Conservation (phyloP, 37 sponge, comb jelly and placozoan genomes). For the Aplysina aerophoba region DNA sequence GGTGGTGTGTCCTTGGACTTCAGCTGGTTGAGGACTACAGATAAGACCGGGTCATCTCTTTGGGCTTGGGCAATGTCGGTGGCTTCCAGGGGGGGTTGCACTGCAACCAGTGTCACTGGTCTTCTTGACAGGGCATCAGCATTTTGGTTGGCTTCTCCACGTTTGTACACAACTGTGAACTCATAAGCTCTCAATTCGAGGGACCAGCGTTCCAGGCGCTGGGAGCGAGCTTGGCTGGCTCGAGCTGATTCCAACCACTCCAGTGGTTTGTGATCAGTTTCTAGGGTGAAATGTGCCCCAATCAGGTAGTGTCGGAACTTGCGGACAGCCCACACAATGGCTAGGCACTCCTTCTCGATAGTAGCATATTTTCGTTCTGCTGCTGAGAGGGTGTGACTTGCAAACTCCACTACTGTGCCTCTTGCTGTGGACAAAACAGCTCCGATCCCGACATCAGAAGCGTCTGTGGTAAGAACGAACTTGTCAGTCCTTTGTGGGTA, state of each 20-base stretch:
- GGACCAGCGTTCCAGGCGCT: constrained; percentile 23
- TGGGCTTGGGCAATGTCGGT: neutral
- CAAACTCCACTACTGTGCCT: constrained; percentile 29
- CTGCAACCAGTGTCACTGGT: neutral
- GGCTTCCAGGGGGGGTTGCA: neutral
- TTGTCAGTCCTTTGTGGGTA: constrained; percentile 3
- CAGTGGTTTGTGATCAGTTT: constrained; percentile 35
- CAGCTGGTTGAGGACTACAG: neutral
- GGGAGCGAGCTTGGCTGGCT: constrained; percentile 11
- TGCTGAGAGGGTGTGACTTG: neutral
- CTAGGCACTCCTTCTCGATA: constrained; percentile 30
- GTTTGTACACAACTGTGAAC: neutral
- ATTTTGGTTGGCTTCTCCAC: constrained; percentile 13
- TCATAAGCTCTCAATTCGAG: constrained; percentile 5
- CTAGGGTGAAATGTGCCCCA: constrained; percentile 1
- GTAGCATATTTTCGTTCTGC: constrained; percentile 23
- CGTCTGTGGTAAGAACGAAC: constrained; percentile 17
- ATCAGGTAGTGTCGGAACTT: constrained; percentile 18
- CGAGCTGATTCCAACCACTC: constrained; percentile 6
- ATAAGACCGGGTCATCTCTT: neutral
- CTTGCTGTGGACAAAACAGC: neutral
- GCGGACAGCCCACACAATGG: constrained; percentile 20
- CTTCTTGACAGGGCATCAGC: constrained; percentile 9
- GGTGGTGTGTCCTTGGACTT: neutral
- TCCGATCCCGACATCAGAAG: constrained; percentile 20